Base-by-base conservation (phyloP, 2,888 invertebrate species). In the Dryobota labecula region DNA sequence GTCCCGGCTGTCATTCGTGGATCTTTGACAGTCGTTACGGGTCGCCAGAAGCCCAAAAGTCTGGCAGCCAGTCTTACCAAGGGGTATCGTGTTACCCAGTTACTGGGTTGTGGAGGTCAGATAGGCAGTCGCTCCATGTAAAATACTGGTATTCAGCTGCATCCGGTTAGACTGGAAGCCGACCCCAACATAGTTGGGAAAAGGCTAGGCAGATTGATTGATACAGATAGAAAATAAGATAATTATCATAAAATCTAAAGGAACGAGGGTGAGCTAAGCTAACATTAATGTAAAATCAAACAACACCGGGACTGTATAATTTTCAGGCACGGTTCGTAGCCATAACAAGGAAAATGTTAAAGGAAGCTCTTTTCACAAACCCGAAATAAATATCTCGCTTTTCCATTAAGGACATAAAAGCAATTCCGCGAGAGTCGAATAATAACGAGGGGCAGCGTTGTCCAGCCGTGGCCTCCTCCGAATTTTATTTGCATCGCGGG, bases 381-480 rank as follows among this genome's bases (percentile, higher is more conserved):
- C 90, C 91, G 92, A 93, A 94, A 95, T 94, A 94, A 94, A 95
- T 94, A 94, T 93, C 92, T 93, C 92, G 92, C 93, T 94, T 94
- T 94, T 94, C 95, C 95, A 95, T 95, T 95, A 95, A 93, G 93
- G 93, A 91, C 92, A 95, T 95, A 94, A 95, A 95, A 95, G 94
- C 94, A 93, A 95, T 95, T 94, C 92, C 91, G 92, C 95, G 94
- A 94, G 95, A 93, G 93, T 90, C 92, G 95, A 95, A 95, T 95
- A 96, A 95, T 94, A 95, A 95, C 92, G 94, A 95, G 94, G 95
- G 94, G 90, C 93, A 94, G 92, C 92, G 91, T 89, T 94, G 95
- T 94, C 94, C 95, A 92, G 92, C 90, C 90, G 90, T 89, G 91
- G 92, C 91, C 92, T 93, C 89, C 90, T 90, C 89, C 87, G 91